Evolutionary conservation across 2,113 vertebrate species (phyloP).

Genomic region (Perca fluviatilis): DNA sequence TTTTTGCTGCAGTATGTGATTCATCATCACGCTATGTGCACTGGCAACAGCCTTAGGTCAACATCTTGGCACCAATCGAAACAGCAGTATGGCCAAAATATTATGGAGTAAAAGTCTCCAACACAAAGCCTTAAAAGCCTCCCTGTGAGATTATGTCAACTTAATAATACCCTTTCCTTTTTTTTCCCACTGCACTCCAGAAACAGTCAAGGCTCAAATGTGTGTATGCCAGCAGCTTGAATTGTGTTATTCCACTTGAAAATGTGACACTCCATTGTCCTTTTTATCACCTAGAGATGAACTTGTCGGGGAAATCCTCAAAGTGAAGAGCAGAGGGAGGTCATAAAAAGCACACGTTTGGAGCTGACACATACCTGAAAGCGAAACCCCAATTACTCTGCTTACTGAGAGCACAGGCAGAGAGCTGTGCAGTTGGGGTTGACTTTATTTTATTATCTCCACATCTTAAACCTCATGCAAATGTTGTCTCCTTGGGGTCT

Average conservation of each 20-base stretch:
- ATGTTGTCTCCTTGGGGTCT: not conserved
- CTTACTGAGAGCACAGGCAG: not conserved
- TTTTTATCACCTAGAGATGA: slow-evolving; percentile 42
- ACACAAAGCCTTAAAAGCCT: slow-evolving; percentile 27
- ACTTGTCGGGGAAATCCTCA: slow-evolving; percentile 16
- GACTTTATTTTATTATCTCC: not conserved
- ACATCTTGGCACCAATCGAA: slow-evolving; percentile 32
- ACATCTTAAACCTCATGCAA: slow-evolving; percentile 6
- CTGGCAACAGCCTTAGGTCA: slow-evolving; percentile 25
- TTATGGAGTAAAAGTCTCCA: slow-evolving; percentile 21
- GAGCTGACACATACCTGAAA: slow-evolving; percentile 41
- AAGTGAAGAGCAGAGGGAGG: not conserved
- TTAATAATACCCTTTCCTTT: slow-evolving; percentile 39
- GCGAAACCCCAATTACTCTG: slow-evolving; percentile 2
- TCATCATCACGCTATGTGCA: slow-evolving; percentile 47
- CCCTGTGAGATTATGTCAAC: slow-evolving; percentile 31
- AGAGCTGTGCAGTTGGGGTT: not conserved
- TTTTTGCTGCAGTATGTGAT: slow-evolving; percentile 32
- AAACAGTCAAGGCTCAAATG: slow-evolving; percentile 38
- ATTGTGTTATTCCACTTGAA: slow-evolving; percentile 22
- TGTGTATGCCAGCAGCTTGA: slow-evolving; percentile 23
- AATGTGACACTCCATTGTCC: slow-evolving; percentile 41
- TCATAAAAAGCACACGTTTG: not conserved
- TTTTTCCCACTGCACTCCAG: slow-evolving; percentile 51
- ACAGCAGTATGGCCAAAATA: slow-evolving; percentile 21